phyloP scores from a whole-genome alignment of 2,113 vertebrate genomes.

The Alaudala cheleensis region DNA sequence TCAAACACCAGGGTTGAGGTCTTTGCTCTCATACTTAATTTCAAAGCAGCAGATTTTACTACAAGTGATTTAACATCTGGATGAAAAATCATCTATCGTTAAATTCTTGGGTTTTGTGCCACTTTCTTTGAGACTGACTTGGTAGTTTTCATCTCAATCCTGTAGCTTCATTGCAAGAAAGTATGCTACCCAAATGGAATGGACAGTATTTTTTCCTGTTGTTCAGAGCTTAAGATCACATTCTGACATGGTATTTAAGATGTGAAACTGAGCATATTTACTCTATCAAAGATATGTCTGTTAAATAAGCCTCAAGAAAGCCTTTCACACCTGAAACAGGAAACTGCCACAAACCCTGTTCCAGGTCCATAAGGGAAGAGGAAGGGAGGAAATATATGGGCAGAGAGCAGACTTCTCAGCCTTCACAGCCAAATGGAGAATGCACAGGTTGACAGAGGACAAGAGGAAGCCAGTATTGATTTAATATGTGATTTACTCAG shows the following conservation, averaged over 20 bases:
- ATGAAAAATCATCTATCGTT: background rate
- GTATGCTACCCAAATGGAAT: background rate
- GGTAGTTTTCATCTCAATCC: background rate
- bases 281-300: background rate
- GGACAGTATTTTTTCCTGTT: background rate
- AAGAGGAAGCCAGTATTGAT: background rate
- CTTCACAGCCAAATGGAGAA: background rate
- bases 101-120: background rate
- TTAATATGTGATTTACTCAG: background rate
- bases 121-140: background rate
- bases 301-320: background rate
- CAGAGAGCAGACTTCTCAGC: background rate
- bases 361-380: background rate
- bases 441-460: background rate
- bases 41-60: background rate
- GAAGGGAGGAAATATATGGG: background rate
- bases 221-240: background rate
- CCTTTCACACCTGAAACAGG: background rate
- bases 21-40: background rate
- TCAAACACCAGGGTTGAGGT: background rate
- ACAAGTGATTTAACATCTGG: background rate
- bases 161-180: background rate
- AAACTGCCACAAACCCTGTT: background rate
- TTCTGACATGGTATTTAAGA: background rate
- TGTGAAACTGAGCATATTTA: background rate